A percentile compares a stretch with the other conserved stretches of the same genome.
Conservation (phyloP, 2,888 invertebrate genomes). For the Apodemia duryi region DNA sequence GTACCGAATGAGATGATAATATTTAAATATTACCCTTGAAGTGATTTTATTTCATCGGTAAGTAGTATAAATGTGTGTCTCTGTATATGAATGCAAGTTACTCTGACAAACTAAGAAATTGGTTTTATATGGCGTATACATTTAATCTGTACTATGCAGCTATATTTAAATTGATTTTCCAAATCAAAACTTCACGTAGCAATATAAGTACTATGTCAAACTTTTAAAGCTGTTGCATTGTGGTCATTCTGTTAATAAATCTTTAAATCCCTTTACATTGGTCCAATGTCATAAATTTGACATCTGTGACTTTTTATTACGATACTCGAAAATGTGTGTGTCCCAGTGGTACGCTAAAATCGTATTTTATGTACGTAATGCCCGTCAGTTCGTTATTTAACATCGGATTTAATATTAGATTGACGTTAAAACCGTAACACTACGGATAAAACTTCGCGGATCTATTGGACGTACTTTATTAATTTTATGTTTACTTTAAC, state of each 20-base stretch:
- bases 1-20: no score
- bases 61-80: no score
- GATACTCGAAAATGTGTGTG: constrained; percentile 74
- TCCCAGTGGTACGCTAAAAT: constrained; percentile 76
- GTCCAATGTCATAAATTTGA: constrained; percentile 76
- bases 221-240: constrained; percentile 17
- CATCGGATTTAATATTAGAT: constrained; percentile 66
- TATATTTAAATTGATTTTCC: no score
- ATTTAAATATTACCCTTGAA: no score
- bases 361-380: constrained; percentile 69
- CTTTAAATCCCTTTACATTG: constrained; percentile 79
- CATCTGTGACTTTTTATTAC: constrained; percentile 79
- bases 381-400: constrained; percentile 73
- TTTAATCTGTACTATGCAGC: no score
- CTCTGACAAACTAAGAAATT: no score
- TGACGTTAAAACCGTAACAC: constrained; percentile 41
- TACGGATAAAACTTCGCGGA: constrained; percentile 29
- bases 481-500: constrained; percentile 28
- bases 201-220: constrained; percentile 21
- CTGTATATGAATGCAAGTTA: no score
- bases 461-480: constrained; percentile 32
- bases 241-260: constrained; percentile 59
- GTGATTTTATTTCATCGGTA: no score
- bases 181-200: not conserved
- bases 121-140: no score